These are phyloP conservation scores for Nesidiocoris tenuis DNA, from an alignment of 2,888 invertebrate genomes.

Conservation along the genomic window DNA sequence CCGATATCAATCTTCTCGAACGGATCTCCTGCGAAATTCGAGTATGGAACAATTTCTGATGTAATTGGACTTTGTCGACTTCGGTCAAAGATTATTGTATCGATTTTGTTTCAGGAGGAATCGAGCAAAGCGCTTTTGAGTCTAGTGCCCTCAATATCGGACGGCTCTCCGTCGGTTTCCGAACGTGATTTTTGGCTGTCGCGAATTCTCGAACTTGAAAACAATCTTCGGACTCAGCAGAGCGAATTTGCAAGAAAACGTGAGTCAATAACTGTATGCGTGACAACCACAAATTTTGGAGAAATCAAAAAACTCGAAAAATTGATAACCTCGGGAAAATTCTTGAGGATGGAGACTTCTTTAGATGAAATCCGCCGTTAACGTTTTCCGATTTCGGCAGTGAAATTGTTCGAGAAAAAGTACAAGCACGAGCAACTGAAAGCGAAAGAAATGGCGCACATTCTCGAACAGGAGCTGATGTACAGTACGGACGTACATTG, in stretches of 20 bases:
- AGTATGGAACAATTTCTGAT: not conserved
- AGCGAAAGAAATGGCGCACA: constrained; percentile 32
- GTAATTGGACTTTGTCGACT: not conserved
- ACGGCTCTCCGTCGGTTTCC: not conserved
- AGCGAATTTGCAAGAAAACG: constrained; percentile 26
- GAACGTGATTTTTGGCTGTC: constrained; percentile 6
- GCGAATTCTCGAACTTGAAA: constrained; percentile 15
- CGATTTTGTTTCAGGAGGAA: constrained; percentile 1
- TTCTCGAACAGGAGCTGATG: constrained; percentile 29
- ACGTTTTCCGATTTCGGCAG: not conserved
- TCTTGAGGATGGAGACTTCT: too few species aligned
- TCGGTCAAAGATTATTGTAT: not conserved
- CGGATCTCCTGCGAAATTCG: constrained; percentile 16
- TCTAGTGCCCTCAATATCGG: not conserved
- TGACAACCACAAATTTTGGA: too few species aligned
- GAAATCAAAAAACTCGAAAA: too few species aligned
- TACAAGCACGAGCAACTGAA: constrained; percentile 34
- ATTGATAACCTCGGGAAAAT: too few species aligned
- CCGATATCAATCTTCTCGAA: constrained; percentile 13
- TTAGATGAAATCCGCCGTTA: too few species aligned
- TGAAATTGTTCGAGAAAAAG: constrained; percentile 30
- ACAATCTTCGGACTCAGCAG: constrained; percentile 13
- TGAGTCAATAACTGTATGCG: not conserved
- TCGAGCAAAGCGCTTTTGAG: constrained; percentile 1
- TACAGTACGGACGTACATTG: constrained; percentile 39